A percentile compares a stretch with the other conserved stretches of the same genome.
phyloP scores from a whole-genome alignment of 2,113 vertebrate genomes.

The Pionites leucogaster region DNA sequence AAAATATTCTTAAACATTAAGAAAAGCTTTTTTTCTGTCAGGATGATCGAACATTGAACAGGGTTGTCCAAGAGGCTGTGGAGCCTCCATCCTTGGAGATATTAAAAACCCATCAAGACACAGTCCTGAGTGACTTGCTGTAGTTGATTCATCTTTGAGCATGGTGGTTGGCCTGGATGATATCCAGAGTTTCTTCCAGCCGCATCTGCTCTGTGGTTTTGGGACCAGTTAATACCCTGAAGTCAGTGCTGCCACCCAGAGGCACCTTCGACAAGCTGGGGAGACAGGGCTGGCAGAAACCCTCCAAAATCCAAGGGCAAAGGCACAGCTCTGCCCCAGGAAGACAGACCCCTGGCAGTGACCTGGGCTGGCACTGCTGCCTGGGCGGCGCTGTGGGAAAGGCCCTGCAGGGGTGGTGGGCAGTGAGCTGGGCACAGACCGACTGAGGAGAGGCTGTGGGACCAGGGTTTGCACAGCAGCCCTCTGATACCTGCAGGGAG shows the following conservation, averaged over 20 bases:
- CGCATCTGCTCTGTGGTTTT: neutral
- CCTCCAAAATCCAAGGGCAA: neutral
- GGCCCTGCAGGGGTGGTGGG: neutral
- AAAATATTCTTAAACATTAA: neutral
- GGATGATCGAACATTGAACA: neutral
- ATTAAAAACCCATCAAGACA: neutral
- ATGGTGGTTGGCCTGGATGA: neutral
- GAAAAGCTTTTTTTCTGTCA: neutral
- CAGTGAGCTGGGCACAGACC: neutral
- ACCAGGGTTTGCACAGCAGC: too few relatives aligned
- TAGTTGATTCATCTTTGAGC: neutral
- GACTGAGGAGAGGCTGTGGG: neutral
- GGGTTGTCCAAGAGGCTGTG: neutral
- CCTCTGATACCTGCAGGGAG: too few relatives aligned
- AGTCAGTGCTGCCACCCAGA: neutral
- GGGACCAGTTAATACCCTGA: neutral
- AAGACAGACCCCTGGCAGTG: neutral
- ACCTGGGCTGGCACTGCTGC: neutral
- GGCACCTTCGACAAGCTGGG: neutral
- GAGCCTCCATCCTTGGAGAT: neutral
- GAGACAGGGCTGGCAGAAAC: neutral
- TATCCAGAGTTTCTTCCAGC: neutral
- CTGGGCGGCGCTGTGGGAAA: neutral
- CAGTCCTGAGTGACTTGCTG: neutral
- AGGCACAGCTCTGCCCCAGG: accelerated